phyloP scores from a whole-genome alignment of 2,797 vertebrate genomes.

The Gallinago stenura region DNA sequence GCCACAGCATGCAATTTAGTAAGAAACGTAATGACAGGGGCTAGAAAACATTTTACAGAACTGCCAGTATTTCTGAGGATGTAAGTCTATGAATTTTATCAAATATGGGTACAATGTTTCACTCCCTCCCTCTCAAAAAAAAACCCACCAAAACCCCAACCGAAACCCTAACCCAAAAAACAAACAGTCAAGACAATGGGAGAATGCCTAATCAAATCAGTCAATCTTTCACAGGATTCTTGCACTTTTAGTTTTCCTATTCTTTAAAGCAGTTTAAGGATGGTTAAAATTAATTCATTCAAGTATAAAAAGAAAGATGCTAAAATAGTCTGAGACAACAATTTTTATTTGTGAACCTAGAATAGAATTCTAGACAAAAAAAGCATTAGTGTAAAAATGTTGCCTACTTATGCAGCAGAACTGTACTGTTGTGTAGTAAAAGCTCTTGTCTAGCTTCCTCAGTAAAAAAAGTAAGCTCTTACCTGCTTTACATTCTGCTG shows the following conservation, averaged over 20 bases:
- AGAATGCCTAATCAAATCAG: neutral
- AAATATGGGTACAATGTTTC: fast-evolving
- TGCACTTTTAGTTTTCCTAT: neutral
- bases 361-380: neutral
- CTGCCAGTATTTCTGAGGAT: neutral
- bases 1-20: neutral
- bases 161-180: neutral
- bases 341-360: neutral
- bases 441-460: neutral
- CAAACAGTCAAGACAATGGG: neutral
- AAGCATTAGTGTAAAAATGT: neutral
- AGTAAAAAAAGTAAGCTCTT: neutral
- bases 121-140: neutral
- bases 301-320: neutral
- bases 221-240: neutral
- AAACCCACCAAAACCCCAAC: neutral
- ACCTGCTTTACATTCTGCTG: neutral
- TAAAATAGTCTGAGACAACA: neutral
- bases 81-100: neutral
- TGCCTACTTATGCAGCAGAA: neutral
- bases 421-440: neutral
- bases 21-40: neutral
- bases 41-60: neutral
- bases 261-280: neutral
- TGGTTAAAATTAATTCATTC: neutral